Evolutionary conservation across 2,888 invertebrate genomes (phyloP), one percentile per base, ranked within the genome.

Genomic region (Hybos culiciformis): DNA sequence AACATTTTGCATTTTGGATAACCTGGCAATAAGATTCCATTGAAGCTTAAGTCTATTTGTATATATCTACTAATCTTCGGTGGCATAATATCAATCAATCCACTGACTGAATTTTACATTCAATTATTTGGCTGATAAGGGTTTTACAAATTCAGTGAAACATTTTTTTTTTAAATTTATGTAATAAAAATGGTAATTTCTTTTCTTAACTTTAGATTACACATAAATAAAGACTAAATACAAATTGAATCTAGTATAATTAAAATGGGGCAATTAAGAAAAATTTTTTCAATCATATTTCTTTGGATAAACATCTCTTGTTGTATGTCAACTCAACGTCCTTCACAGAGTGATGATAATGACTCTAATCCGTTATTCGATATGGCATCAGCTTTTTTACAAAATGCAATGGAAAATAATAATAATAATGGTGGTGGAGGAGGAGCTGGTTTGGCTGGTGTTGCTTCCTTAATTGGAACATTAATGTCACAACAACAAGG

Each of bases 401-500:
- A 61, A 46, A 61, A 59, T 39, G 21, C 19, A n/a, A 38, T 62
- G 38, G 58, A 50, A 45, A 60, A 60, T 47, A 32, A 44, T 36
- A 57, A 21, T 36, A 67, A 64, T 9, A 60, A 49, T 19, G 56
- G 50, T 17, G 58, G 72, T 41, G 70, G 69, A 1, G 74, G 72
- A 1, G 54, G 48, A 33, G 57, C 49, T 7, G 59, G 57, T 8
- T 55, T 55, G 2, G 59, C 75, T 37, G 73, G 72, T 1, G 65
- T 84, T 1, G 80, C 80, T 2, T 75, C 74, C 8, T 66, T 83
- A 37, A 68, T 84, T 9, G 78, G 77, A 2, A 73, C 70, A 23
- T 69, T 85, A 38, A 73, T 84, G 71, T 79, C 82, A 52, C 74
- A 78, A 1, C 79, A 76, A 42, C 72, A 72, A 20, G 77, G 73